Percentiles rank a stretch among this genome's conserved stretches.
phyloP scores from a whole-genome alignment of 2,113 vertebrate genomes.

The Gracilinanus agilis region DNA sequence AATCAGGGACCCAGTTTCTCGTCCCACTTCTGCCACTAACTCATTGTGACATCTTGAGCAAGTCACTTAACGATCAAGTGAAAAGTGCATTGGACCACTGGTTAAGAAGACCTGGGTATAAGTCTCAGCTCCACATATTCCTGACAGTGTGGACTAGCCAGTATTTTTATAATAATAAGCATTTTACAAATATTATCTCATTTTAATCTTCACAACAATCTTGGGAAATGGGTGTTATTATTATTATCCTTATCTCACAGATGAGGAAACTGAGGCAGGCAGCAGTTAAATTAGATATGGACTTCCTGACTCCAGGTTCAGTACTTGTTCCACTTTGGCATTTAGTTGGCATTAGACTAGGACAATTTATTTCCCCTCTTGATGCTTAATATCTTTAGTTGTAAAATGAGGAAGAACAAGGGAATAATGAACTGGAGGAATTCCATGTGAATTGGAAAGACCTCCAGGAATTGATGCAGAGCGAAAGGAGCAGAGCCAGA shows the following conservation, averaged over 20 bases:
- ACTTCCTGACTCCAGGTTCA: not conserved
- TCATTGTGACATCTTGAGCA: not conserved
- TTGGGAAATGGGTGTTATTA: not conserved
- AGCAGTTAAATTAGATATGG: not conserved
- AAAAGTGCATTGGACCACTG: not conserved
- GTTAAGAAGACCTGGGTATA: not conserved
- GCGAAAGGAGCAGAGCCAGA: too few species aligned
- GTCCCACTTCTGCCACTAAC: not conserved
- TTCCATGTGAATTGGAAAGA: too few species aligned
- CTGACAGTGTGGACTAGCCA: not conserved
- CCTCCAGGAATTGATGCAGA: too few species aligned
- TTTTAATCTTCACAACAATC: not conserved
- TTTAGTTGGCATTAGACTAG: not conserved
- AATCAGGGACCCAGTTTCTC: not conserved
- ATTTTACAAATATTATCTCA: not conserved
- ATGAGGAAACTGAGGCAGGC: not conserved
- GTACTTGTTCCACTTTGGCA: not conserved
- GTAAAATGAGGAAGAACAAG: not conserved
- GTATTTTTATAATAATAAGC: not conserved
- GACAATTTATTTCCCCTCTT: too few species aligned
- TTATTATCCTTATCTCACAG: not conserved
- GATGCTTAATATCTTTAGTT: not conserved
- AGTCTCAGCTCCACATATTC: not conserved
- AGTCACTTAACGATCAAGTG: not conserved
- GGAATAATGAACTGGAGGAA: too few species aligned